Base-by-base conservation (phyloP, 2,113 vertebrate genomes). In the Chaetorhynchus papuensis region DNA sequence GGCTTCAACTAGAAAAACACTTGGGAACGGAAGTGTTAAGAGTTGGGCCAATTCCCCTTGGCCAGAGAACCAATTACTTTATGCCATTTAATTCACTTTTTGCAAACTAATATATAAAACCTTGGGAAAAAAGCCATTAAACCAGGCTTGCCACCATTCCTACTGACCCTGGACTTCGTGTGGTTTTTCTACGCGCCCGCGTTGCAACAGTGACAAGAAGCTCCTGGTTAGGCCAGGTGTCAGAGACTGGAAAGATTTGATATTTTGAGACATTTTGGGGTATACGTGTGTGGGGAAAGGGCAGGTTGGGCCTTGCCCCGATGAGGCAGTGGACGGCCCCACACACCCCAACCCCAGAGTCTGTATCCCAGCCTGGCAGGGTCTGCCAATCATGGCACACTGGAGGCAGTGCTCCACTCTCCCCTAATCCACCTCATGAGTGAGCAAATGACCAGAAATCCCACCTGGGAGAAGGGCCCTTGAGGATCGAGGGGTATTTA, bases 181-280 rank as follows among this genome's bases (percentile, higher is more conserved):
- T 39, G 39, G 39, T 39, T 39, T 39, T 39, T 39, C 39, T 39
- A 39, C 11, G 39, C 39, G 39, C 11, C 39, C 39, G 9, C 39
- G 11, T 39, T 39, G 39, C 39, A 39, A 39, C 39, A 39, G 39
- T 39, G 39, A 39, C 39, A 39, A 14, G 60, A n/a, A 70, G 19
- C 8, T 5, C 7, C 2, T 10, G 21, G 20, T 60, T 19, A 18
- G 39, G 22, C 6, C 1, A 0, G 10, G 45, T 35, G 49, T 15
- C n/a, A 49, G 19, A 30, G 10, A 6, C 7, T 7, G 53, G 13
- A 8, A 13, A 11, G 33, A 11, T 52, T 10, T 11, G 44, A 3
- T 14, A 9, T 31, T 31, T 24, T 1, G 5, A 65, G 70, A 8
- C 1, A 6, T 50, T 59, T 66, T 11, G 30, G 30, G 50, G 22